phyloP scores from a whole-genome alignment of 1,140 invertebrate genomes.

The Lepidurus arcticus region DNA sequence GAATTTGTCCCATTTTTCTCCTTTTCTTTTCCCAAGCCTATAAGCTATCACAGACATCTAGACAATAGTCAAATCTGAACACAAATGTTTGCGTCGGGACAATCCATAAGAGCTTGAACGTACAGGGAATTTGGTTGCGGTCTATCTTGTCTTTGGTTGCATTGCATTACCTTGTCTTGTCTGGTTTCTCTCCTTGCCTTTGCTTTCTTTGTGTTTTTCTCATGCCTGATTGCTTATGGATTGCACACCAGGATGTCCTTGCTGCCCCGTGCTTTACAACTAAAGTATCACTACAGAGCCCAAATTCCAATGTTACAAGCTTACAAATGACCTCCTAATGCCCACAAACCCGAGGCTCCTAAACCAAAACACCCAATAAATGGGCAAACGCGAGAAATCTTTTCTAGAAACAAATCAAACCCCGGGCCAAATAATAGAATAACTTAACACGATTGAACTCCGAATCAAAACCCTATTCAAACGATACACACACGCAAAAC shows the following conservation, averaged over 20 bases:
- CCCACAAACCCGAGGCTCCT: background rate
- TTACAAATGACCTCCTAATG: conserved; percentile 19
- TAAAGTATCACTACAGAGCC: conserved; percentile 6
- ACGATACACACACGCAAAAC: too few relatives aligned
- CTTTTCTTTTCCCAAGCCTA: background rate
- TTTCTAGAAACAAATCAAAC: too few relatives aligned
- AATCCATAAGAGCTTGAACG: too few relatives aligned
- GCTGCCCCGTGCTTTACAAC: conserved; percentile 8
- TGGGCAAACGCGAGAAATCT: background rate
- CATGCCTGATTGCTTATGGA: conserved; percentile 18
- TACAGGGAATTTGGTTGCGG: too few relatives aligned
- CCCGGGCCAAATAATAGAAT: too few relatives aligned
- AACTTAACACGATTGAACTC: background rate
- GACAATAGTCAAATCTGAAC: too few relatives aligned
- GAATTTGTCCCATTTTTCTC: background rate
- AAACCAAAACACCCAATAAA: conserved; percentile 11
- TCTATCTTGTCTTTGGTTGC: too few relatives aligned
- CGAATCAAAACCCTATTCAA: background rate
- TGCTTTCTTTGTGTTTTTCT: background rate
- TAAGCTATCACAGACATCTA: too few relatives aligned
- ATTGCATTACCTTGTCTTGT: background rate
- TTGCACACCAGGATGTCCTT: conserved; percentile 13
- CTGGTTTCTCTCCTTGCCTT: background rate
- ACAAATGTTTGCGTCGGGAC: too few relatives aligned
- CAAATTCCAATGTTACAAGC: conserved; percentile 19